Evolutionary conservation across 2,888 invertebrate genomes (phyloP).

Genomic region (Teleiodes luculella): DNA sequence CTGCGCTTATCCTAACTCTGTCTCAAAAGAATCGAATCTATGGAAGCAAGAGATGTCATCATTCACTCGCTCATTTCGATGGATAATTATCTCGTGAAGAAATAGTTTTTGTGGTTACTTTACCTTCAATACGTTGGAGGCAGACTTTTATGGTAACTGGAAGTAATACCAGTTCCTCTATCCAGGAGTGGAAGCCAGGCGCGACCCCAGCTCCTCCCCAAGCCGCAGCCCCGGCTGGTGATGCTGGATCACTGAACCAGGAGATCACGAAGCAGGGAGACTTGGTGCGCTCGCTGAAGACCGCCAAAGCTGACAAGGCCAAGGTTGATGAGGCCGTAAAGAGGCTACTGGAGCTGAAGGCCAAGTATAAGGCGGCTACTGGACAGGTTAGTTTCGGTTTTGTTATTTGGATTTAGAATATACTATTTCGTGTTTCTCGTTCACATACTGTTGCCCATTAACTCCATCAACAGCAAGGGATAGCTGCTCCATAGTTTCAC

Average conservation of each 20-base stretch:
- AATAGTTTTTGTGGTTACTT: background rate
- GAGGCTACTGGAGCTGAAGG: slow-evolving; percentile 82
- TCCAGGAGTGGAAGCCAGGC: slow-evolving; percentile 25
- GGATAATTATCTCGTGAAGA: background rate
- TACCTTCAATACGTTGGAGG: too few species aligned
- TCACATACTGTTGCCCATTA: too few species aligned
- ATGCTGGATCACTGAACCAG: slow-evolving; percentile 29
- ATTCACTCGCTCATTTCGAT: too few species aligned
- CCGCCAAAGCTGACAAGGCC: slow-evolving; percentile 81
- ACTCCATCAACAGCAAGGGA: too few species aligned
- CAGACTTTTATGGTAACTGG: too few species aligned
- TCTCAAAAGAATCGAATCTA: too few species aligned
- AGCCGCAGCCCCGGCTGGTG: slow-evolving; percentile 21
- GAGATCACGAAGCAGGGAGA: slow-evolving; percentile 81
- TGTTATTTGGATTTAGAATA: background rate
- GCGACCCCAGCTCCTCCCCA: slow-evolving; percentile 18
- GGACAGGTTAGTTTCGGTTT: slow-evolving; percentile 53
- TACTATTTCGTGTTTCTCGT: background rate
- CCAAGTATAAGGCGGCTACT: slow-evolving; percentile 82
- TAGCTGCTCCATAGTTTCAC: too few species aligned
- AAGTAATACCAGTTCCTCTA: background rate
- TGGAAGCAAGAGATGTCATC: too few species aligned
- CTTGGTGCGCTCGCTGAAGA: slow-evolving; percentile 82
- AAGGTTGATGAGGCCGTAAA: slow-evolving; percentile 68
- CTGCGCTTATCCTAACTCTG: too few species aligned